Conservation (phyloP, 2,113 vertebrate species). For the Alethe castanea region DNA sequence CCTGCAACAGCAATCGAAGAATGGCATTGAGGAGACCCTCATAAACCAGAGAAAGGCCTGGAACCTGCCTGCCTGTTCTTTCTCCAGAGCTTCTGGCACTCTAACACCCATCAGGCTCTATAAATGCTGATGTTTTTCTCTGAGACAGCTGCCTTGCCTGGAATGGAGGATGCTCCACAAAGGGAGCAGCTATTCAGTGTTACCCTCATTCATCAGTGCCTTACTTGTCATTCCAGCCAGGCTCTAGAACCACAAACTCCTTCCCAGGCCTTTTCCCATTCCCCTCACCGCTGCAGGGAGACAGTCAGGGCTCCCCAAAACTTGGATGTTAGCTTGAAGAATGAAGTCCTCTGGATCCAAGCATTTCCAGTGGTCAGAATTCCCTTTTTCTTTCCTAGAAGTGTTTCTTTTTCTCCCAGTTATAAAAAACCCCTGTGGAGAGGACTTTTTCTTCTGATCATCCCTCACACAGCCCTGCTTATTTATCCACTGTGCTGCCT, state of each 20-base stretch:
- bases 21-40: no score
- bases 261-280: neutral
- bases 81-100: neutral
- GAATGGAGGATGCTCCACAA: neutral
- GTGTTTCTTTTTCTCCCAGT: neutral
- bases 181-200: neutral
- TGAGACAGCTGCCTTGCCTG: neutral
- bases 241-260: neutral
- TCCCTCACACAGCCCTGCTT: neutral
- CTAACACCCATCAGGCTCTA: neutral
- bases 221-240: neutral
- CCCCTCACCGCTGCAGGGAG: fast-evolving
- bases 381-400: neutral
- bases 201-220: neutral
- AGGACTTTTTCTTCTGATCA: neutral
- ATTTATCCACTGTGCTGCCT: neutral
- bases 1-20: no score
- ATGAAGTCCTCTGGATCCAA: neutral
- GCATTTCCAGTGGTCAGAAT: neutral
- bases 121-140: neutral
- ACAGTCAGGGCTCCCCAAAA: neutral
- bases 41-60: neutral
- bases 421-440: neutral
- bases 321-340: neutral
- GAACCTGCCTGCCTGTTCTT: neutral